phyloP scores from a whole-genome alignment of 2,888 invertebrate genomes.

The Drosophila paranaensis region DNA sequence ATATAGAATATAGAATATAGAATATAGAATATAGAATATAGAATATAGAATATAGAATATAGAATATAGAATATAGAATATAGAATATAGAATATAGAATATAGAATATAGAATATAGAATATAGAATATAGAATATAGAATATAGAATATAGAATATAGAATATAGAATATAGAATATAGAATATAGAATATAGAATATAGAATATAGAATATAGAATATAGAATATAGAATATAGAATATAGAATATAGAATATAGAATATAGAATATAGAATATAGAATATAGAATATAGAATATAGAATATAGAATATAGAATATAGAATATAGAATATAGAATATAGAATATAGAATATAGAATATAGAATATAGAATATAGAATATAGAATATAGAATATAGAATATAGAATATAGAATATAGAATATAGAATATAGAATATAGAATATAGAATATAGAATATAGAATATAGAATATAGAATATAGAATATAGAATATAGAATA shows the following conservation, averaged over 20 bases:
- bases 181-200: neutral
- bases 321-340: conserved; percentile 9
- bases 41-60: neutral
- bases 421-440: conserved; percentile 2
- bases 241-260: too few species aligned
- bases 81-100: conserved; percentile 1
- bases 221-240: neutral
- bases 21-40: conserved; percentile 2
- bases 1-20: neutral
- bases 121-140: neutral
- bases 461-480: neutral
- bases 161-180: neutral
- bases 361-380: neutral
- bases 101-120: conserved; percentile 4
- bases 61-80: conserved; percentile 5
- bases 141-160: conserved; percentile 6
- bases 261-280: too few species aligned
- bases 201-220: neutral
- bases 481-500: conserved; percentile 1
- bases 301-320: neutral
- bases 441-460: neutral
- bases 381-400: neutral
- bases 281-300: too few species aligned
- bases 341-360: neutral
- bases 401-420: neutral